Evolutionary conservation across 2,888 invertebrate genomes (phyloP).

Genomic region (Thera britannica): DNA sequence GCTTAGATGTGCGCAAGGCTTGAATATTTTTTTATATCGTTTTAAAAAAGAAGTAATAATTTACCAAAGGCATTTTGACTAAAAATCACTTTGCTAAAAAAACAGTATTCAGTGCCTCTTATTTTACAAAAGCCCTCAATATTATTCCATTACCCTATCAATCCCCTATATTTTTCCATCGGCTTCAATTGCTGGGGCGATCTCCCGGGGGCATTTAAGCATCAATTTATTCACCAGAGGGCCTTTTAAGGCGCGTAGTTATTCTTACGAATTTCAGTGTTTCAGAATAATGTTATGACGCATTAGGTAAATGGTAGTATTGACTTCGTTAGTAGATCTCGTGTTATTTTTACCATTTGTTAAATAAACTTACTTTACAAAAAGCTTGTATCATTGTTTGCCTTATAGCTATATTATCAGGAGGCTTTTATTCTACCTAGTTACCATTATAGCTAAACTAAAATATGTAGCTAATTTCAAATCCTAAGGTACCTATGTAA

Average conservation of each 20-base stretch:
- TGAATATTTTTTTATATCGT: too few species aligned
- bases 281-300: constrained; percentile 33
- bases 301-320: constrained; percentile 25
- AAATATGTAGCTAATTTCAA: too few species aligned
- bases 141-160: constrained; percentile 38
- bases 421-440: too few species aligned
- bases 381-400: too few species aligned
- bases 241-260: constrained; percentile 28
- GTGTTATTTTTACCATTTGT: not conserved
- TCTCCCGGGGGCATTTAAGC: constrained; percentile 47
- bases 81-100: constrained; percentile 18
- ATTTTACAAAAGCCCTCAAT: constrained; percentile 31
- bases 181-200: constrained; percentile 42
- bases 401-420: too few species aligned
- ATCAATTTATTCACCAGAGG: constrained; percentile 48
- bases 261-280: constrained; percentile 35
- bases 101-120: constrained; percentile 19
- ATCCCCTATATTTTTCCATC: constrained; percentile 45
- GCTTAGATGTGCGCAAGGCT: too few species aligned
- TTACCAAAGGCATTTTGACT: not conserved
- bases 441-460: too few species aligned
- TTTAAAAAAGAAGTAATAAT: too few species aligned
- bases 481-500: too few species aligned
- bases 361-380: too few species aligned
- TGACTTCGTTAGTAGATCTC: constrained; percentile 15